Conservation (phyloP, 2,113 vertebrate species). For the Vimba vimba region DNA sequence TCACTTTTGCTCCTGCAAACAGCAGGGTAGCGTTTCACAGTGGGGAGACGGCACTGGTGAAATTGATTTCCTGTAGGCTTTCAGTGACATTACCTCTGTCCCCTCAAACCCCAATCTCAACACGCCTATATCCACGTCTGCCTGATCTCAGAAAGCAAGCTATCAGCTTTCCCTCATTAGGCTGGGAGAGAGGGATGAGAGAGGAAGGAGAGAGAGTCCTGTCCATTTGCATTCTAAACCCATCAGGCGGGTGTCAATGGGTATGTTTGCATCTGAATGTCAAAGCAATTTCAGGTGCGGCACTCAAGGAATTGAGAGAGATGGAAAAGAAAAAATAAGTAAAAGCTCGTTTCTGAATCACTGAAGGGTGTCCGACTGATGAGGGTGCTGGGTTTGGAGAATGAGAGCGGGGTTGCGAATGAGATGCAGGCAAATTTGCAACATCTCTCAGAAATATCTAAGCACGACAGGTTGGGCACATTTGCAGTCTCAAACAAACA, state of each 20-base stretch:
- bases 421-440: constrained; percentile 37
- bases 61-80: constrained; percentile 39
- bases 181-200: constrained; percentile 30
- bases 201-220: constrained; percentile 9
- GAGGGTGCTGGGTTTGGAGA: constrained; percentile 54
- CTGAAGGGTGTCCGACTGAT: constrained; percentile 16
- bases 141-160: constrained; percentile 19
- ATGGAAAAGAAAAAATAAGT: background rate
- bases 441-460: constrained; percentile 33
- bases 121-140: constrained; percentile 40
- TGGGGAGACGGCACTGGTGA: constrained; percentile 1
- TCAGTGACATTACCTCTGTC: constrained; percentile 25
- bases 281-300: constrained; percentile 68
- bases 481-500: constrained; percentile 48
- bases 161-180: constrained; percentile 41
- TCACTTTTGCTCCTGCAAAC: constrained; percentile 1
- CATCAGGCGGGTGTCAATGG: constrained; percentile 59
- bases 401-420: constrained; percentile 54
- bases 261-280: constrained; percentile 66
- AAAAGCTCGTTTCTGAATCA: constrained; percentile 29
- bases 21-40: background rate
- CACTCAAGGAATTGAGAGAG: constrained; percentile 58
- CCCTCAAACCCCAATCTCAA: constrained; percentile 42
- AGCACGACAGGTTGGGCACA: constrained; percentile 46
- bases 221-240: constrained; percentile 61